Evolutionary conservation across 2,113 vertebrate species (phyloP).

Genomic region (Platysteira castanea): DNA sequence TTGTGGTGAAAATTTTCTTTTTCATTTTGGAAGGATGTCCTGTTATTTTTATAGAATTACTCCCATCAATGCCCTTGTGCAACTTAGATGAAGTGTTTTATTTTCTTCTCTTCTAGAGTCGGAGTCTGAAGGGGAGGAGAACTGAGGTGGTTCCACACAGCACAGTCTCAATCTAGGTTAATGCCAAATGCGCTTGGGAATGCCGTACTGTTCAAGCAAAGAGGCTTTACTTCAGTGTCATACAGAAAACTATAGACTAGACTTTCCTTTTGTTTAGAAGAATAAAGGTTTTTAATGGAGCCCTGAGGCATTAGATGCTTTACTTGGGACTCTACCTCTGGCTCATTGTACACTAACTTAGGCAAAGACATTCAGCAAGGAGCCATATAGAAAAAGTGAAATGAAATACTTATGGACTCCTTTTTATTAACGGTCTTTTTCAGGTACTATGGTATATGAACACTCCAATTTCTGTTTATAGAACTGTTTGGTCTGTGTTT

Average conservation of each 20-base stretch:
- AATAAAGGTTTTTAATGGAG: conserved; percentile 70
- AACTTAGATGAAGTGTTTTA: background rate
- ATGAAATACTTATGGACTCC: conserved; percentile 67
- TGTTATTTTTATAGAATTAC: background rate
- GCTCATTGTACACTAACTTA: conserved; percentile 70
- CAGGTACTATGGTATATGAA: conserved; percentile 76
- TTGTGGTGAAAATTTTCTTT: background rate
- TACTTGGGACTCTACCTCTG: conserved; percentile 74
- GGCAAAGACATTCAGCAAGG: conserved; percentile 70
- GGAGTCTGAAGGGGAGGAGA: conserved; percentile 87
- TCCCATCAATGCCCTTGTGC: background rate
- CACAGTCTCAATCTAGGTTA: conserved; percentile 49
- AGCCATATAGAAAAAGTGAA: conserved; percentile 61
- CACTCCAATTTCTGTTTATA: conserved; percentile 72
- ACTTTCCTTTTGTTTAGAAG: conserved; percentile 71
- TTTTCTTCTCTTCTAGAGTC: conserved; percentile 76
- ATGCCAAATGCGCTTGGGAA: conserved; percentile 54
- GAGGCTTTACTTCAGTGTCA: conserved; percentile 72
- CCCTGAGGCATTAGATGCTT: conserved; percentile 72
- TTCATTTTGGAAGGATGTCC: background rate
- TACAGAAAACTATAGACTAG: conserved; percentile 71
- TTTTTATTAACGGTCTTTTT: conserved; percentile 79
- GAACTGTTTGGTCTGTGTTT: conserved; percentile 67
- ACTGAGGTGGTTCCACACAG: conserved; percentile 62
- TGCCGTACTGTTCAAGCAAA: conserved; percentile 60